Evolutionary conservation across 2,888 invertebrate species (phyloP), one percentile per base, ranked within the genome.

Genomic region (Atethmia centrago): DNA sequence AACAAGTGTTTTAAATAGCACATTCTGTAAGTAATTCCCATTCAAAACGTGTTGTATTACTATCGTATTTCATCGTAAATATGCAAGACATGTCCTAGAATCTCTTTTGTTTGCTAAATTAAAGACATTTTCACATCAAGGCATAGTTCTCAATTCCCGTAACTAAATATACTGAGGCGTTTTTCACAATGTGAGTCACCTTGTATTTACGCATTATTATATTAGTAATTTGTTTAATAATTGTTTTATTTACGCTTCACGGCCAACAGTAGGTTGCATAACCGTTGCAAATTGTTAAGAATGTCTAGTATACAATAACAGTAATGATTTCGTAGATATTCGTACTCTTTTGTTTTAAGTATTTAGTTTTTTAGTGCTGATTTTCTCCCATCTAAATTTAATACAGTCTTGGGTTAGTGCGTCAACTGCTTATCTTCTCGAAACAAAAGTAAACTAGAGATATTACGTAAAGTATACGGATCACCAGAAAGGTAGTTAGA

Each of bases 191-290:
- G 42, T 65, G 68, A 80, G 47, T 78, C 62, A 62, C 71, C 58
- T 79, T 77, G 67, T 62, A 76, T 75, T 72, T 61, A 79, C 71
- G 59, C 80, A 84, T 70, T 67, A 70, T 68, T 70, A 66, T 63
- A 68, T 42, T 64, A 76, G 51, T 80, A 69, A 77, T 80, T 80
- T 79, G 77, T 79, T 73, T 75, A 47, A 77, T 79, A 80, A 74
- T 79, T 68, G 69, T 67, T 82, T 84, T 82, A 77, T 79, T 67
- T 72, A 82, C 73, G 83, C 75, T 82, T 82, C 82, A 75, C 79
- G 82, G 80, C 68, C 53, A 78, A 56, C 59, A 36, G 49, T 56
- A 12, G 61, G 42, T 66, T 67, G 66, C 71, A 78, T 69, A 75
- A 66, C 63, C 74, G 68, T 74, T 79, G 61, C 74, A 55, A 80